These are phyloP conservation scores for Sapayoa aenigma DNA, from an alignment of 2,113 vertebrate genomes.

Conservation along the genomic window DNA sequence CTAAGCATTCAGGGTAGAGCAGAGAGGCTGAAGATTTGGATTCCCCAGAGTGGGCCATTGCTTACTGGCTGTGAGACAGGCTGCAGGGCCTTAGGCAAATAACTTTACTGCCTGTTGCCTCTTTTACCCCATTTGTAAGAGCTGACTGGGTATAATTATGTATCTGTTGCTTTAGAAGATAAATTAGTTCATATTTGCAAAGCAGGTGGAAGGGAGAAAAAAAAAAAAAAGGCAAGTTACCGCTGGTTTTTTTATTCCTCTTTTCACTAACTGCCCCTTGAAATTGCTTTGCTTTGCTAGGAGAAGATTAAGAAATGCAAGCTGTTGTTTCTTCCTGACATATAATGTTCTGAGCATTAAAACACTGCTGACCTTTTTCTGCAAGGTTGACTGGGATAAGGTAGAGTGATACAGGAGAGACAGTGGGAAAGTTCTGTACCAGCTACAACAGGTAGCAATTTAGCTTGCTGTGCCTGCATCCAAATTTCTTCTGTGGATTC, in stretches of 20 bases:
- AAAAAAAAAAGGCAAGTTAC: not conserved
- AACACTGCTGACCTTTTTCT: not conserved
- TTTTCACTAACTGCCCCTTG: not conserved
- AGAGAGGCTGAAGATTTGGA: not conserved
- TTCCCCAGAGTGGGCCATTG: not conserved
- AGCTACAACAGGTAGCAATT: slow-evolving; percentile 16
- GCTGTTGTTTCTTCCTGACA: not conserved
- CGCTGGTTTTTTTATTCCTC: not conserved
- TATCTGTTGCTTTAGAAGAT: slow-evolving; percentile 30
- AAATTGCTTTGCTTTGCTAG: not conserved
- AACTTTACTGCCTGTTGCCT: slow-evolving; percentile 25
- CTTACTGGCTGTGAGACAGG: not conserved
- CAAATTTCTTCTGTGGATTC: not conserved
- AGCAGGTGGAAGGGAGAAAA: not conserved
- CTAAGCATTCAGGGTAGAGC: not conserved
- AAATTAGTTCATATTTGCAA: slow-evolving; percentile 36
- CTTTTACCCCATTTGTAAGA: slow-evolving; percentile 14
- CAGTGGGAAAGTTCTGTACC: not conserved
- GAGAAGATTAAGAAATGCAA: not conserved
- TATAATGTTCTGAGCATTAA: not conserved
- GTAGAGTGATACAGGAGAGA: not conserved
- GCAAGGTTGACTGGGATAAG: not conserved
- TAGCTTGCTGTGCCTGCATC: slow-evolving; percentile 3
- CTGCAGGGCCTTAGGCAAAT: slow-evolving; percentile 23
- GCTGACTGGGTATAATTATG: slow-evolving; percentile 11